Base-by-base conservation (phyloP, 2,113 vertebrate genomes). In the Pitta sordida region DNA sequence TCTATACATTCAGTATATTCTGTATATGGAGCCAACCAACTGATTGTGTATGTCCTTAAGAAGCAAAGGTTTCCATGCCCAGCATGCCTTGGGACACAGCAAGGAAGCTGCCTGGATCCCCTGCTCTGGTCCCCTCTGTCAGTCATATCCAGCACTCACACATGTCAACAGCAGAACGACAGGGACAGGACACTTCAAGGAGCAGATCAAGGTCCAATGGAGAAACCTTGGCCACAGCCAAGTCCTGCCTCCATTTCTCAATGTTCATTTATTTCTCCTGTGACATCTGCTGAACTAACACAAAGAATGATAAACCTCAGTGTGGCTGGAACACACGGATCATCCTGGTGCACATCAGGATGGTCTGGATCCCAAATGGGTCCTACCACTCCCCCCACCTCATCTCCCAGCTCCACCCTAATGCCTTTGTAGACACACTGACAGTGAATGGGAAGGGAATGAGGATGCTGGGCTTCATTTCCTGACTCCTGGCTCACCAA, bases 121-220 rank as follows among this genome's bases (percentile, higher is more conserved):
- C 29, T 55, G 39, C 19, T 20, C 23, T n/a, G 29, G 52, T 36
- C 7, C 15, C 8, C 13, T 65, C 71, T 6, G 4, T 49, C 71
- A 76, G 26, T 21, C 53, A 12, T 29, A 53, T 21, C 49, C 63
- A 60, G 22, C 49, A 44, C 37, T 37, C 51, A 44, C 32, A 12
- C 13, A 1, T 8, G 16, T 59, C 49, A 55, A 5, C 1, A 51
- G 23, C 48, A 86, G 32, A 81, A 26, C 55, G 15, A 88, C 16
- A 37, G 34, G 19, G 44, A 75, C 4, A 24, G 21, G 56, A 13
- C n/a, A 15, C 30, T 39, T 36, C 14, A 62, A 23, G 22, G 8
- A 78, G 29, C 18, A 69, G 52, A 79, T 6, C 0, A 1, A 52
- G n/a, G n/a, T 51, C 26, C n/a, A 56, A 0, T 7, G n/a, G 44